A percentile compares a stretch with the other conserved stretches of the same genome.
These are phyloP conservation scores for Dendroctonus valens DNA, from an alignment of 1,140 invertebrate species.

Conservation along the genomic window DNA sequence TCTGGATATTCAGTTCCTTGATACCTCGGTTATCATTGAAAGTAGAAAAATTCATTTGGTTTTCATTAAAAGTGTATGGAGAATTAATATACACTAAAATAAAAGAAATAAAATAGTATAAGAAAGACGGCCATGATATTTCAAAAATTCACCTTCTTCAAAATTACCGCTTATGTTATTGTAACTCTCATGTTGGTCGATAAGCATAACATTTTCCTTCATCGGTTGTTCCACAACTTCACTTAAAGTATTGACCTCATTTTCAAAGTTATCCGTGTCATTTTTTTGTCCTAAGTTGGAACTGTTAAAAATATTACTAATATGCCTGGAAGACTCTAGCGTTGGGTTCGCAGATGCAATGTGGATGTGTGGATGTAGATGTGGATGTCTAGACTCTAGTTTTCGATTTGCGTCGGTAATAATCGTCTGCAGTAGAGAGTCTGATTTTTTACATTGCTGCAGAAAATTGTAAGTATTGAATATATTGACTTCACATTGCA, in stretches of 20 bases:
- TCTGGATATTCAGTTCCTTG: background rate
- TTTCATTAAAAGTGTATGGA: background rate
- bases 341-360: too few species aligned
- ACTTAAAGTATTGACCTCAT: too few species aligned
- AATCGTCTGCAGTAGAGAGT: conserved; percentile 39
- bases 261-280: too few species aligned
- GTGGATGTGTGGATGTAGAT: too few species aligned
- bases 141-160: background rate
- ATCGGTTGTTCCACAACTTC: too few species aligned
- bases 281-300: too few species aligned
- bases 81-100: background rate
- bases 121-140: background rate
- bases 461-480: conserved; percentile 51
- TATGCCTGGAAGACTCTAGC: too few species aligned
- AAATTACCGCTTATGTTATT: background rate
- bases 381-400: too few species aligned
- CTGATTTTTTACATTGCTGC: conserved; percentile 49
- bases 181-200: too few species aligned
- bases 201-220: too few species aligned
- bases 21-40: background rate
- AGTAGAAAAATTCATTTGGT: background rate
- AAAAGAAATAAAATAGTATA: background rate
- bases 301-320: too few species aligned
- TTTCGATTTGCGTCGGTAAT: background rate
- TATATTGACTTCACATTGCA: conserved; percentile 50